Conservation (phyloP, 1,140 invertebrate genomes). For the Drosophila orosa region DNA sequence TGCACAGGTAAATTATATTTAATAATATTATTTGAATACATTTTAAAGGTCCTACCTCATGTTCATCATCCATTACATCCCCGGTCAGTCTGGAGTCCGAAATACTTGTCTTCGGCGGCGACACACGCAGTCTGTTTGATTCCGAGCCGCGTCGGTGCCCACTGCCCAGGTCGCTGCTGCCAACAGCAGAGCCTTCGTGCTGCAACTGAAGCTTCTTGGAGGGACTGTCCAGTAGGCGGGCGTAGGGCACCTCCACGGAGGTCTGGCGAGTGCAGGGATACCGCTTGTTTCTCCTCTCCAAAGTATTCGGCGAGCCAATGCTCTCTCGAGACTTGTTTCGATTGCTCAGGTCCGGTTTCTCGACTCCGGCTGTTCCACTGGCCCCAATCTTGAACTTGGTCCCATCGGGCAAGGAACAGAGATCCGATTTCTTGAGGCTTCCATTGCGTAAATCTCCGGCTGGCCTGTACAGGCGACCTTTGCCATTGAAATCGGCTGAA, state of each 20-base stretch:
- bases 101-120: conserved; percentile 87
- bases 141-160: conserved; percentile 87
- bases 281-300: conserved; percentile 76
- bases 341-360: conserved; percentile 69
- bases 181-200: conserved; percentile 71
- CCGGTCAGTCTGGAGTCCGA: conserved; percentile 93
- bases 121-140: conserved; percentile 86
- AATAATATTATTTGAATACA: not conserved
- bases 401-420: conserved; percentile 55
- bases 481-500: conserved; percentile 83
- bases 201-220: conserved; percentile 75
- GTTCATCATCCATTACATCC: conserved; percentile 84
- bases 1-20: conserved; percentile 6
- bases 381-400: conserved; percentile 75
- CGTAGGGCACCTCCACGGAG: conserved; percentile 90
- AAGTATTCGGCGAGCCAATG: conserved; percentile 78
- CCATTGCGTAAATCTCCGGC: conserved; percentile 70
- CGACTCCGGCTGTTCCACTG: conserved; percentile 46
- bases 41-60: conserved; percentile 54
- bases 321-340: conserved; percentile 75
- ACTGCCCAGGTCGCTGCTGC: conserved; percentile 80
- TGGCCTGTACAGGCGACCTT: conserved; percentile 76
- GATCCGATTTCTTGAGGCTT: conserved; percentile 78
- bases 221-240: conserved; percentile 89
- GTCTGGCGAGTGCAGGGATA: conserved; percentile 78